Conservation (phyloP, 2,797 vertebrate species). For the Miichthys miiuy region DNA sequence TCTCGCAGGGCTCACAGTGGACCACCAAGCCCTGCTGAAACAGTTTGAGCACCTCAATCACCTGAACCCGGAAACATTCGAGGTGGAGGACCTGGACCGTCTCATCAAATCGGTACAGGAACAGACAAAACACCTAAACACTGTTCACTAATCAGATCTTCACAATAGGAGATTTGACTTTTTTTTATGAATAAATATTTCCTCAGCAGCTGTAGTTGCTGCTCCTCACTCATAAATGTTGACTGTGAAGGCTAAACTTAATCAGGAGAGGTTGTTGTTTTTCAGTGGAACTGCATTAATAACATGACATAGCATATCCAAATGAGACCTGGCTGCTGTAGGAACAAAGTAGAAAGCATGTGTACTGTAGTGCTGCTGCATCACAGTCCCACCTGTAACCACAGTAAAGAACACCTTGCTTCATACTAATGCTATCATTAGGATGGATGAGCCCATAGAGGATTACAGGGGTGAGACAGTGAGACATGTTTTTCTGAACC, state of each 20-base stretch:
- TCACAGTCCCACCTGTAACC: constrained; percentile 20
- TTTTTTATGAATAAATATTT: not conserved
- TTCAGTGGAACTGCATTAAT: not conserved
- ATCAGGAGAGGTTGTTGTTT: not conserved
- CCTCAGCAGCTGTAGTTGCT: not conserved
- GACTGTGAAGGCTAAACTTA: not conserved
- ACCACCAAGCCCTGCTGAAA: constrained; percentile 91
- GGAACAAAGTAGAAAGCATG: too few species aligned
- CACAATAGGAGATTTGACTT: not conserved
- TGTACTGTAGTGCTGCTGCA: not conserved
- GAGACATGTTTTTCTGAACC: not conserved
- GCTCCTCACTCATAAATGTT: not conserved
- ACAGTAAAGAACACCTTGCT: not conserved
- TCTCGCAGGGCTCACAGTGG: constrained; percentile 85
- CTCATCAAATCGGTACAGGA: constrained; percentile 91
- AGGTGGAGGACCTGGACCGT: constrained; percentile 93
- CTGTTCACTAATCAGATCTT: not conserved
- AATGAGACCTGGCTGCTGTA: not conserved
- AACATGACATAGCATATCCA: not conserved
- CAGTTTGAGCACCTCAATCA: constrained; percentile 96
- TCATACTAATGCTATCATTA: constrained; percentile 24
- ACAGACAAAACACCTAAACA: not conserved
- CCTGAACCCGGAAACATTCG: constrained; percentile 92
- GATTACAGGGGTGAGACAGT: constrained; percentile 19
- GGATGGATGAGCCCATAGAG: not conserved